These are phyloP conservation scores for Xenotilapia caudafasciata DNA, from an alignment of 2,113 vertebrate species.

Conservation along the genomic window DNA sequence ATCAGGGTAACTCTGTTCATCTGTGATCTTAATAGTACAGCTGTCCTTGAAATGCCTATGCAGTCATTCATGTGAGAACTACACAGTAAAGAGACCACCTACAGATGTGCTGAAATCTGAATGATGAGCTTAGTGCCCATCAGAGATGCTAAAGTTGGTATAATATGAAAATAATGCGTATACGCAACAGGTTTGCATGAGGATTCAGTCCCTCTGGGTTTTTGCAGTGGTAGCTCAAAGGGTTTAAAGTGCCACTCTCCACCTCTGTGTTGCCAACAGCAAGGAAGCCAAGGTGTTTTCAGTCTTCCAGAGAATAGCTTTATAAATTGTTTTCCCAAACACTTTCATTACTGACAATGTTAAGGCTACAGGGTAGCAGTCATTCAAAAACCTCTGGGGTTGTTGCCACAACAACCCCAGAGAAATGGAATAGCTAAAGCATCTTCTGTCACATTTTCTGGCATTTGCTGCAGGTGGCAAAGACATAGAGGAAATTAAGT, in stretches of 20 bases:
- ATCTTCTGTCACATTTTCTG: background rate
- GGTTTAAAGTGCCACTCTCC: background rate
- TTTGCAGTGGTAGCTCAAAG: background rate
- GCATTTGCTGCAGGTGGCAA: background rate
- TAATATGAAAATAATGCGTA: background rate
- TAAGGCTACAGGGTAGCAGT: background rate
- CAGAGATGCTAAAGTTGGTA: background rate
- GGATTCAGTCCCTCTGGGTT: background rate
- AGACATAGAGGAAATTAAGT: background rate
- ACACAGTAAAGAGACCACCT: background rate
- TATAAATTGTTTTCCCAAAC: slow-evolving; percentile 22
- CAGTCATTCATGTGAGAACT: background rate
- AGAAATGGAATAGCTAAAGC: background rate
- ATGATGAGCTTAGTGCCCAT: background rate
- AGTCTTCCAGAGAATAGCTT: background rate
- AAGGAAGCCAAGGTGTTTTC: background rate
- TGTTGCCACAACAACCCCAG: background rate
- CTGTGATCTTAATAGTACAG: background rate
- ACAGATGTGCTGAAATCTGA: background rate
- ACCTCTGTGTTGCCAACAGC: background rate
- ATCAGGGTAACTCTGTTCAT: background rate
- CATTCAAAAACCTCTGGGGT: background rate
- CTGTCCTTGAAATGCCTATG: background rate
- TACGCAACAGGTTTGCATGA: background rate
- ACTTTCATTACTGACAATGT: slow-evolving; percentile 18